Conservation (phyloP, 2,797 vertebrate species). For the Perodicticus potto region DNA sequence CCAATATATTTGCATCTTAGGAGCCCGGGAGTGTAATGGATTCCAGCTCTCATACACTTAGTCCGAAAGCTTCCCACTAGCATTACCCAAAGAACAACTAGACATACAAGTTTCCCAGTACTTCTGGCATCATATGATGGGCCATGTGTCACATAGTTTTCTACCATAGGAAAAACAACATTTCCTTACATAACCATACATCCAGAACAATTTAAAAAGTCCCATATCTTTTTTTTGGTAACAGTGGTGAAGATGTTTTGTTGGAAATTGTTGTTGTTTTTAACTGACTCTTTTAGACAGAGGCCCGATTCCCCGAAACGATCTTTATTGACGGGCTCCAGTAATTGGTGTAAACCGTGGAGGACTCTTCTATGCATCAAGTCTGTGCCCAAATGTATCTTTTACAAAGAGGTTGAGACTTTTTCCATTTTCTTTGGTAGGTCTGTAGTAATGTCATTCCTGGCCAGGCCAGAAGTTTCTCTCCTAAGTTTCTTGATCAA, state of each 20-base stretch:
- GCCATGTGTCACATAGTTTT: constrained; percentile 94
- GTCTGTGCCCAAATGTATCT: constrained; percentile 90
- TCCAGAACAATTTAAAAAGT: constrained; percentile 93
- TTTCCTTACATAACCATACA: constrained; percentile 90
- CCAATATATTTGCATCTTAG: constrained; percentile 80
- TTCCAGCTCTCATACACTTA: constrained; percentile 84
- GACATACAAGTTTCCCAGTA: constrained; percentile 89
- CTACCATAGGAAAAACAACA: constrained; percentile 93
- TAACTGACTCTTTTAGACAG: constrained; percentile 89
- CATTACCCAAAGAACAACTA: constrained; percentile 89
- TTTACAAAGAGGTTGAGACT: constrained; percentile 87
- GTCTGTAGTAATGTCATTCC: neutral
- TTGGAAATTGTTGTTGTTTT: constrained; percentile 91
- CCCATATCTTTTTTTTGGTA: constrained; percentile 58
- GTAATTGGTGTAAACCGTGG: constrained; percentile 94
- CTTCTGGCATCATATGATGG: constrained; percentile 94
- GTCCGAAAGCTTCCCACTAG: constrained; percentile 93
- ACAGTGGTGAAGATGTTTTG: constrained; percentile 88
- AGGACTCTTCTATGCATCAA: constrained; percentile 91
- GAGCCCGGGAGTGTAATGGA: constrained; percentile 73
- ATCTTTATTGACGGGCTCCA: constrained; percentile 90
- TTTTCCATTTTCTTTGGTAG: neutral
- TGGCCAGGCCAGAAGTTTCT: neutral
- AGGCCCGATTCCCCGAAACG: constrained; percentile 92
- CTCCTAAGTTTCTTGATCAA: neutral